A percentile compares a stretch with the other conserved stretches of the same genome.
Evolutionary conservation across 92 coral and sea anemone species (phyloP).

Genomic region (Porites lobata): DNA sequence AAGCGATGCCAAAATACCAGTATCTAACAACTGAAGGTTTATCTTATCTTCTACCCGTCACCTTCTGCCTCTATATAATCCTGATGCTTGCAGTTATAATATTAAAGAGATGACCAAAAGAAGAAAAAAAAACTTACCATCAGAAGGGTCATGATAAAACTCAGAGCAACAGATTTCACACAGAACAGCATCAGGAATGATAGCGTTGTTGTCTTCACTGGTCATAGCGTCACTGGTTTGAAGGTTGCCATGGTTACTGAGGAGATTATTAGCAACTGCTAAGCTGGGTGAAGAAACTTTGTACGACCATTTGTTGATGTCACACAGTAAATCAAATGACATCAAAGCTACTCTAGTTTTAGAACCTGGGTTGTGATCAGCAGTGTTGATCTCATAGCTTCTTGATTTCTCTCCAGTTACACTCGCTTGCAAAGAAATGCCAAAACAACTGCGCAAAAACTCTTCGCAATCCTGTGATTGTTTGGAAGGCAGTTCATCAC

Average conservation of each 20-base stretch:
- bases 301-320: constrained; percentile 36
- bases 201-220: background rate
- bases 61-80: too few species aligned
- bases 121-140: constrained; percentile 32
- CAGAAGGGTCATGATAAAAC: background rate
- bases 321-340: constrained; percentile 52
- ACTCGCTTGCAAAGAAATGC: background rate
- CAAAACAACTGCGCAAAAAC: constrained; percentile 11
- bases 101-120: background rate
- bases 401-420: background rate
- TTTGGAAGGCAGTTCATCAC: constrained; percentile 14
- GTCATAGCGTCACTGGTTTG: background rate
- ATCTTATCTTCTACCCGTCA: background rate
- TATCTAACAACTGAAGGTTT: too few species aligned
- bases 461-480: background rate
- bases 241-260: background rate
- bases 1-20: background rate
- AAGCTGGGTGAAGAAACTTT: background rate
- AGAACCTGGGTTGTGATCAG: background rate
- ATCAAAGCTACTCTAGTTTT: constrained; percentile 36
- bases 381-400: background rate
- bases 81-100: background rate
- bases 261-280: constrained; percentile 10
- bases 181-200: constrained; percentile 6
- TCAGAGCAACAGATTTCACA: constrained; percentile 48